Evolutionary conservation across 2,797 vertebrate species (phyloP).

Genomic region (Sus cebifrons): DNA sequence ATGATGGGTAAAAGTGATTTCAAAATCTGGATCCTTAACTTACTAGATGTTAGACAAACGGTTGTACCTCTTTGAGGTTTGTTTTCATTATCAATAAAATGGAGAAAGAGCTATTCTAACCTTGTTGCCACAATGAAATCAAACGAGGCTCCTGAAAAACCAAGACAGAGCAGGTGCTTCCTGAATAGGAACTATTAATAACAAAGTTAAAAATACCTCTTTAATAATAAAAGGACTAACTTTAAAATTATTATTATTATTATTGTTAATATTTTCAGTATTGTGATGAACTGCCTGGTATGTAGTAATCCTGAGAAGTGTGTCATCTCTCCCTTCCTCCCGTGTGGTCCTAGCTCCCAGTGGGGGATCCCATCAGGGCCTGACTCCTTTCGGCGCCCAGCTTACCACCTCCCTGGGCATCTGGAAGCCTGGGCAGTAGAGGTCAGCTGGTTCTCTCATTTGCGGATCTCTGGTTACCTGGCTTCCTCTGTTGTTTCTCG

Average conservation of each 20-base stretch:
- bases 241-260: conserved; percentile 27
- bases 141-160: neutral
- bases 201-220: neutral
- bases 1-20: neutral
- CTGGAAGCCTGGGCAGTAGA: neutral
- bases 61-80: neutral
- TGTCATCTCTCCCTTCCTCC: too few relatives aligned
- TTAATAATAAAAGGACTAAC: neutral
- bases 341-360: rapidly evolving
- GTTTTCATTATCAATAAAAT: neutral
- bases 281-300: neutral
- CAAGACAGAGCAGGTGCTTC: neutral
- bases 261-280: neutral
- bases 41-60: neutral
- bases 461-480: neutral
- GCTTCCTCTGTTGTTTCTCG: neutral
- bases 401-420: rapidly evolving
- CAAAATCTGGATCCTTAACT: neutral
- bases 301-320: neutral
- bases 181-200: neutral
- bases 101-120: neutral
- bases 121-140: neutral
- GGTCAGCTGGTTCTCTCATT: rapidly evolving
- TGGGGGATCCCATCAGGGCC: rapidly evolving
- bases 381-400: rapidly evolving